Evolutionary conservation across 1,140 invertebrate genomes (phyloP), one percentile per base, ranked within the genome.

Genomic region (Drosophila yakuba): DNA sequence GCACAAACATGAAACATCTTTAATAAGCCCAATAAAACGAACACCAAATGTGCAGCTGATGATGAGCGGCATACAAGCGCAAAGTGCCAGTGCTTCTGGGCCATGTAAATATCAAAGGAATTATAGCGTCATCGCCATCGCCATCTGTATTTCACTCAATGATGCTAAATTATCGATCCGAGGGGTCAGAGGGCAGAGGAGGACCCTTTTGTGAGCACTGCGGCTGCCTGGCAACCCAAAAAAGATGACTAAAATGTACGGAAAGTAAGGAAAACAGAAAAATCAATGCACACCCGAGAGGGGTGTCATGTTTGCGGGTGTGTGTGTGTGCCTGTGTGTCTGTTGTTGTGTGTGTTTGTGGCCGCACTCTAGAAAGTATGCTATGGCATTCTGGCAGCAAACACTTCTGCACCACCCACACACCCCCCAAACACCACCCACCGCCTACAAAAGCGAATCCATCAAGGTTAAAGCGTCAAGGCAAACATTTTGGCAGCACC

Each of bases 401-500:
- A 73, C 51, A 56, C n/a, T 56, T 15, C 23, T 4, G 4, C 38
- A 28, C 8, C 23, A 15, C 51, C 8, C 14, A 5, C 52, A 14
- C 8, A 8, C 2, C 15, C n/a, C 7, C 2, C 1, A 6, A 6
- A 23, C 38, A 10, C 23, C 36, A 20, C 54, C 38, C 41, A 75
- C 43, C 48, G 60, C 45, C 60, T 36, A 41, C 15, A 57, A 69
- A 60, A 60, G 60, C 41, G 63, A 66, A 80, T 80, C 68, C 74
- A 78, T 78, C 78, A 85, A 85, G 81, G 81, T 78, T 85, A 81
- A 80, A 71, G 63, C 82, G 74, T 54, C 82, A 85, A 71, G 60
- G 78, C 78, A 81, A 85, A 81, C 74, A 86, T 81, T 80, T 85
- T 86, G 63, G 81, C 81, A 60, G 50, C 58, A 38, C 32, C 39